These are phyloP conservation scores for Melopsittacus undulatus DNA, from an alignment of 2,797 vertebrate species.

Conservation along the genomic window DNA sequence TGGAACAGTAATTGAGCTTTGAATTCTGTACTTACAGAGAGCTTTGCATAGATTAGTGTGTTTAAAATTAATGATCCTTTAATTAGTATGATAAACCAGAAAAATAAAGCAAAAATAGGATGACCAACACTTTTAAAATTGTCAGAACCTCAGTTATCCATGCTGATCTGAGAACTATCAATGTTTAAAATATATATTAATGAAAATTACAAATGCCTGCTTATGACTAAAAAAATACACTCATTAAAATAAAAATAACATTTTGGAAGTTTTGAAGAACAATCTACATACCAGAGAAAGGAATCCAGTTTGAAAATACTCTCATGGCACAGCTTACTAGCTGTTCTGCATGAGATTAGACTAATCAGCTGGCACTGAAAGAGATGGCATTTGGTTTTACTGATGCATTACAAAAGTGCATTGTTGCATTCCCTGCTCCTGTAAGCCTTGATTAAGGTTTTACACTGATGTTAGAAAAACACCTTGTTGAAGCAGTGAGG, in stretches of 20 bases:
- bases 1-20: neutral
- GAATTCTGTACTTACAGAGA: neutral
- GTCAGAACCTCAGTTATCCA: neutral
- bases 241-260: neutral
- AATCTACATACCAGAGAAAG: neutral
- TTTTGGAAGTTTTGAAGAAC: neutral
- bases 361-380: neutral
- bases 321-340: neutral
- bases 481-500: neutral
- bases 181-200: neutral
- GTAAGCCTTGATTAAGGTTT: conserved; percentile 49
- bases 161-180: neutral
- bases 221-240: neutral
- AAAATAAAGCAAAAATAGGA: neutral
- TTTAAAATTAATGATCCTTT: neutral
- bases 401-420: conserved; percentile 1
- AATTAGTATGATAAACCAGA: neutral
- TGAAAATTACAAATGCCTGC: neutral
- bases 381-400: conserved; percentile 27
- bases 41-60: neutral
- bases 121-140: neutral
- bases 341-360: conserved; percentile 47
- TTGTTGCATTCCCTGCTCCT: neutral
- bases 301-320: conserved; percentile 7
- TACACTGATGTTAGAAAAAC: neutral